Base-by-base conservation (phyloP, 2,888 invertebrate species). In the Rhimphoctona megacephalus region DNA sequence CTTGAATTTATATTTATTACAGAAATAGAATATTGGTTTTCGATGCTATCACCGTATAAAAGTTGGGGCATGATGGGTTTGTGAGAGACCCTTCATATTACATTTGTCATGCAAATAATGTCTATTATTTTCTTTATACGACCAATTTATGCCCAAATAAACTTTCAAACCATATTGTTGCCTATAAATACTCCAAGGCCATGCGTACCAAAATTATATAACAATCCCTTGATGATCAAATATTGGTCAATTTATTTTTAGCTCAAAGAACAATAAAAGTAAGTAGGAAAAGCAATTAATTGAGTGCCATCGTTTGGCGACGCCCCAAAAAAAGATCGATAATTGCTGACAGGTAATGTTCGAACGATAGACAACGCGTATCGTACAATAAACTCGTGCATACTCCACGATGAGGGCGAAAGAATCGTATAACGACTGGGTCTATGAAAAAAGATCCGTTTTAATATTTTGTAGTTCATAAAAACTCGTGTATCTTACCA, bases 281-380 rank as follows among this genome's bases (percentile, higher is more conserved):
- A 22, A 54, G n/a, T 49, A 54, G 73, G 7, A 22, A 36, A 54
- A 36, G 73, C 39, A 57, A 73, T 73, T 73, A 57, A 54, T 73
- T 17, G n/a, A 39, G 36, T 73, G 73, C 54, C 54, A 39, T 73
- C 54, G 52, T 39, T 70, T 57, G 14, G 54, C 57, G 39, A 57
- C 22, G 25, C 22, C 7, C 22, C 54, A 7, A 49, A 25, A 30
- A 36, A 36, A 54, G 25, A 73, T 73, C 73, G 73, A 73, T 57
- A 39, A 39, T 73, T 39, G 22, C 73, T 36, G 54, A 39, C 73
- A 73, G 73, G 54, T 39, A 57, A 54, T 25, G 11, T 30, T 57
- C 54, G 54, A 4, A 54, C 11, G 54, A 33, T 17, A 54, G 33
- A 52, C 36, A 52, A 19, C 39, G n/a, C 36, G 2, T 22, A 36